Evolutionary conservation across 1,140 invertebrate species (phyloP), one percentile per base, ranked within the genome.

Genomic region (Pteromalus puparum): DNA sequence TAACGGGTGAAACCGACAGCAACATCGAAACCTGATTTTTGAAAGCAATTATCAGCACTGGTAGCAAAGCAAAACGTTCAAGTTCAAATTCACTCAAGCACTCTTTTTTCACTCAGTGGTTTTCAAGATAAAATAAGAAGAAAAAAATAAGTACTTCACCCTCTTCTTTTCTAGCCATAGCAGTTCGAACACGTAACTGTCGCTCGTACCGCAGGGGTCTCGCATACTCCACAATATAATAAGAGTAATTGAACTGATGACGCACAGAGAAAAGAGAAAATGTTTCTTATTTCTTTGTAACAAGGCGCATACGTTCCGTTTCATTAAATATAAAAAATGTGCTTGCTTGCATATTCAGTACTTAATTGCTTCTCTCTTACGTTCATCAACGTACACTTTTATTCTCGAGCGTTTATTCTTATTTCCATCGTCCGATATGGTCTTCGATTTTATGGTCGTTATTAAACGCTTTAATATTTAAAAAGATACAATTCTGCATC

Each of bases 1-100:
- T 38, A 67, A 2, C 82, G 86, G 26, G 85, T 85, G 72, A 79
- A 85, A 21, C 86, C 87, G 18, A 85, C 70, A 6, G 84, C 86
- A 21, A 76, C 79, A 21, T 80, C 68, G n/a, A 86, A 87, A 81
- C 72, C 87, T 87, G 67, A 38, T 74, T 72, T 73, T 26, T 61
- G 21, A n/a, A n/a, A 61, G 21, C 18, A 61, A 21, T 61, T 21
- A 7, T 21, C 7, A 61, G 5, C 18, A 61, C 21, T 53, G 1
- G 12, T 4, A 15, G 18, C 13, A 18, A n/a, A 61, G 30, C 30
- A 34, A 4, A 34, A 2, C 6, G 6, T 2, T 34, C 6, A 34
- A 34, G 6, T 42, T 42, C 9, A 42, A 42, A 42, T 42, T 42
- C 38, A 6, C 38, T 9, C 38, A 42, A 42, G 7, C 38, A 10